phyloP scores from a whole-genome alignment of 2,888 invertebrate genomes.

The Disparrhopalites patrizii region DNA sequence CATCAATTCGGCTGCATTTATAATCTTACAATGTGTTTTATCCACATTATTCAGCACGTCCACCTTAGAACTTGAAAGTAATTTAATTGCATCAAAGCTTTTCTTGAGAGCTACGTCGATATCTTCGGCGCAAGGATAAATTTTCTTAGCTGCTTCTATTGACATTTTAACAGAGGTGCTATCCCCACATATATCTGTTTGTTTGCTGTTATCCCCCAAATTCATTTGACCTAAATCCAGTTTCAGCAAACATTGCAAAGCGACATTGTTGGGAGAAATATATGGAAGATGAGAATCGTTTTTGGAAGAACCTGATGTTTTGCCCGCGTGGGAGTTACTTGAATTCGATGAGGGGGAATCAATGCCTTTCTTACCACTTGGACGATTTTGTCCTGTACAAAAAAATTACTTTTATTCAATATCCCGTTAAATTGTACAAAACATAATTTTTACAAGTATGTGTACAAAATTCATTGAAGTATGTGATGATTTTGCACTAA shows the following conservation, averaged over 20 bases:
- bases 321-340: background rate
- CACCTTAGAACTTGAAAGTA: background rate
- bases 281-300: background rate
- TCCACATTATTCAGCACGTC: background rate
- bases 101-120: background rate
- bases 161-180: background rate
- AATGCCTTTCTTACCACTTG: background rate
- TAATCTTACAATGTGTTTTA: background rate
- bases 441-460: background rate
- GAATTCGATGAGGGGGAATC: background rate
- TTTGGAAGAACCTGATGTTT: background rate
- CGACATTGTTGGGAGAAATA: constrained; percentile 15
- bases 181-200: background rate
- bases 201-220: background rate
- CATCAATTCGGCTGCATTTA: background rate
- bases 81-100: background rate
- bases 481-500: background rate
- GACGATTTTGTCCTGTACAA: constrained; percentile 6
- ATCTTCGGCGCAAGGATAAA: background rate
- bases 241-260: constrained; percentile 7
- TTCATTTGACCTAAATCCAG: background rate
- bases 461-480: background rate
- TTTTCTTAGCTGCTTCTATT: background rate
- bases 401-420: constrained; percentile 13
- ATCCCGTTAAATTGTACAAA: background rate